These are phyloP conservation scores for Psilopogon haemacephalus DNA, from an alignment of 2,113 vertebrate species.

Conservation along the genomic window DNA sequence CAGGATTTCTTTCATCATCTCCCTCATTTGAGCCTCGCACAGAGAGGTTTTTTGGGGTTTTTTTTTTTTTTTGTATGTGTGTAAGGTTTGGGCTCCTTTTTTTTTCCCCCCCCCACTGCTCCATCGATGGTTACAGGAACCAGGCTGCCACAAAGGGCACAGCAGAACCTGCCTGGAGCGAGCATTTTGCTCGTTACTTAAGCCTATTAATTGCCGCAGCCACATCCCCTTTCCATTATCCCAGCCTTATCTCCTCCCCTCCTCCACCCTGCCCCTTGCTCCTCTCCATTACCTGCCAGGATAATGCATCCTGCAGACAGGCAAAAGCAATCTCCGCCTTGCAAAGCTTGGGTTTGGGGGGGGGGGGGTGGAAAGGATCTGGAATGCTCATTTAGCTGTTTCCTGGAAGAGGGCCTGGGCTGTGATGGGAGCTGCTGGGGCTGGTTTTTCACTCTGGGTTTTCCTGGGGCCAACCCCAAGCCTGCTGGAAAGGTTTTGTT, in stretches of 20 bases:
- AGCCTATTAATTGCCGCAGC: constrained; percentile 5
- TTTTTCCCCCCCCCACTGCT: background rate
- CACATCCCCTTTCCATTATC: background rate
- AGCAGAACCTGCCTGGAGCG: background rate
- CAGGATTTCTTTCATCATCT: no score
- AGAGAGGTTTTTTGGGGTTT: no score
- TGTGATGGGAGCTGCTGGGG: accelerated
- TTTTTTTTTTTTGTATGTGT: background rate
- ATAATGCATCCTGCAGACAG: background rate
- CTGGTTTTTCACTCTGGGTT: background rate
- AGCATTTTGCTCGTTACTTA: background rate
- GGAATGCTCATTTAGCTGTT: background rate
- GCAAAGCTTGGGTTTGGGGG: no score
- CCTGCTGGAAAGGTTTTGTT: accelerated
- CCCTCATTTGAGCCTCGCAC: background rate
- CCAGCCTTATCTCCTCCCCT: background rate
- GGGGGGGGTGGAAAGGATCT: background rate
- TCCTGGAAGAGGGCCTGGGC: background rate
- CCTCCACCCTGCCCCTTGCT: background rate
- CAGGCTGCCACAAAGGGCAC: background rate
- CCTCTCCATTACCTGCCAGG: background rate
- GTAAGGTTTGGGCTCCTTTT: background rate
- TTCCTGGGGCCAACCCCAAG: background rate
- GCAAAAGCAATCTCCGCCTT: background rate
- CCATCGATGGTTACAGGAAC: background rate